phyloP scores from a whole-genome alignment of 2,888 invertebrate genomes.

The Dusona sp. region DNA sequence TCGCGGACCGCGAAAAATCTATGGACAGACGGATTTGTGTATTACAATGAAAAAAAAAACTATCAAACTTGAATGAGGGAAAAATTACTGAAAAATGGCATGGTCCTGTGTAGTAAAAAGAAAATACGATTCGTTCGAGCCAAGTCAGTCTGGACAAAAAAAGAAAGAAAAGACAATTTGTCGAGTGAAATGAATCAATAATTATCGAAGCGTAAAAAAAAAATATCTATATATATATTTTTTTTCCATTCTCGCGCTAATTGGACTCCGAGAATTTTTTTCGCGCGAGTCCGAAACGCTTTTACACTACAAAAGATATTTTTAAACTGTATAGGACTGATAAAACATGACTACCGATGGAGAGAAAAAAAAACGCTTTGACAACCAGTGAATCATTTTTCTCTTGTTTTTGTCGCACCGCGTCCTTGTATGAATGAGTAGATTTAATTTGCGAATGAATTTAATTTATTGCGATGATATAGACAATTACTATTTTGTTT shows the following conservation, averaged over 20 bases:
- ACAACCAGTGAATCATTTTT: conserved; percentile 44
- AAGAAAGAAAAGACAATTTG: background rate
- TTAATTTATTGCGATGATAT: conserved; percentile 78
- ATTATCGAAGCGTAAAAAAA: background rate
- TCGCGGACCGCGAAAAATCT: background rate
- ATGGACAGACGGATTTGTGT: background rate
- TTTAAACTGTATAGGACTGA: conserved; percentile 74
- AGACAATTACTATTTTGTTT: conserved; percentile 54
- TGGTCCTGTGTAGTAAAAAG: background rate
- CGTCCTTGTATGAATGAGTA: conserved; percentile 75
- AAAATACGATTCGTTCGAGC: background rate
- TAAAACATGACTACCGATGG: conserved; percentile 72
- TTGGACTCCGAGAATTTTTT: background rate
- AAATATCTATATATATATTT: background rate
- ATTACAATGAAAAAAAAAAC: background rate
- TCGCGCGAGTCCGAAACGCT: conserved; percentile 48
- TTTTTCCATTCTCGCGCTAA: background rate
- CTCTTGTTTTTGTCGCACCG: conserved; percentile 73
- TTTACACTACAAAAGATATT: conserved; percentile 59
- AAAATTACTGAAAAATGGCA: background rate
- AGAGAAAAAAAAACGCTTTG: conserved; percentile 55
- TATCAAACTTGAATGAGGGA: background rate
- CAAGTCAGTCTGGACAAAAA: background rate
- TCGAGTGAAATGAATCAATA: background rate
- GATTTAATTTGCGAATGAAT: conserved; percentile 79